A percentile compares a stretch with the other conserved stretches of the same genome.
Evolutionary conservation across 2,888 invertebrate species (phyloP).

Genomic region (Lepidochitona cinerea): DNA sequence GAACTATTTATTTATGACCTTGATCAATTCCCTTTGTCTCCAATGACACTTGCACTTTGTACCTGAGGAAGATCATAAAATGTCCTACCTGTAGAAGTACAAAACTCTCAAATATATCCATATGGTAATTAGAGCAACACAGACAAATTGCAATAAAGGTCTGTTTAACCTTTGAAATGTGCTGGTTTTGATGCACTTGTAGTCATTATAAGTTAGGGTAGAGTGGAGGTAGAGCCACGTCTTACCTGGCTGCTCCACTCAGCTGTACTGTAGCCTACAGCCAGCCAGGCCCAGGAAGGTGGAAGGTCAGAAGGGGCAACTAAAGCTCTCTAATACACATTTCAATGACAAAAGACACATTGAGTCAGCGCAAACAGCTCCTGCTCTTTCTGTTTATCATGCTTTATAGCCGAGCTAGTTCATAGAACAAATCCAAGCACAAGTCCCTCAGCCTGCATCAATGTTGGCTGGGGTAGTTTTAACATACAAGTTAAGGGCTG

Average conservation of each 20-base stretch:
- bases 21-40: no score
- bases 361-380: slow-evolving; percentile 6
- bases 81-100: no score
- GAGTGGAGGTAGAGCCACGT: no score
- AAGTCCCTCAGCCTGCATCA: background rate
- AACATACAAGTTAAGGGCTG: background rate
- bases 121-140: no score
- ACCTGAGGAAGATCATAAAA: background rate
- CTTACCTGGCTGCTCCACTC: no score
- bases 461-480: background rate
- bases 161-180: no score
- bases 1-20: no score
- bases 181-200: no score
- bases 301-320: slow-evolving; percentile 6
- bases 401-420: background rate
- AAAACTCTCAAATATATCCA: no score
- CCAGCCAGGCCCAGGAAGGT: background rate
- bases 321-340: slow-evolving; percentile 9
- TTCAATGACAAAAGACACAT: slow-evolving; percentile 9
- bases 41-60: background rate
- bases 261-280: background rate
- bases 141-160: no score
- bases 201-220: no score
- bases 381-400: background rate
- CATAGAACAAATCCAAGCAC: background rate